phyloP scores from a whole-genome alignment of 2,888 invertebrate genomes.

The Calameuta filiformis region DNA sequence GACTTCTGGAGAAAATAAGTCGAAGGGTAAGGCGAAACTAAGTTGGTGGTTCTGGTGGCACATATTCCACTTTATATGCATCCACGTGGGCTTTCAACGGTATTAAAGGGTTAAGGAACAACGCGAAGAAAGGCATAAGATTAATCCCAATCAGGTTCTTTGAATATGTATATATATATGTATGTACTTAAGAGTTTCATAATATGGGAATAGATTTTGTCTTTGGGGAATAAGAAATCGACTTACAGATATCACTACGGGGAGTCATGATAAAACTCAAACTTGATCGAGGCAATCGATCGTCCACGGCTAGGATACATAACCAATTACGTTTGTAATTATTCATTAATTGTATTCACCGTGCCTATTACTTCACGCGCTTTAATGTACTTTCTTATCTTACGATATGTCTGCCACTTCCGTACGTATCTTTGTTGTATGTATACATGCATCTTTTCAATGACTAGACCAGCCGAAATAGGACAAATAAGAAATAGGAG shows the following conservation, averaged over 20 bases:
- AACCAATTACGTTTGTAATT: slow-evolving; percentile 23
- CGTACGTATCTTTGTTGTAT: background rate
- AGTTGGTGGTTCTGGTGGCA: background rate
- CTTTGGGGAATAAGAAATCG: background rate
- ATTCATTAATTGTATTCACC: slow-evolving; percentile 16
- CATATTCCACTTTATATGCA: background rate
- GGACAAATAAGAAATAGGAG: slow-evolving; percentile 6
- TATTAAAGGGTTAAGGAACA: background rate
- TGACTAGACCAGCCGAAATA: slow-evolving; percentile 46
- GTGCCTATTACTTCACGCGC: slow-evolving; percentile 18
- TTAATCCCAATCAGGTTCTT: background rate
- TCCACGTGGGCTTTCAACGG: background rate
- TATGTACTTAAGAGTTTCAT: background rate
- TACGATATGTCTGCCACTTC: background rate
- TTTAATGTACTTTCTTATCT: slow-evolving; percentile 45
- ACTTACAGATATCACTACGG: background rate
- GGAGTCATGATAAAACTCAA: background rate
- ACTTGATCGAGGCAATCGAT: background rate
- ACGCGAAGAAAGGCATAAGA: background rate
- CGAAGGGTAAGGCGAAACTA: background rate
- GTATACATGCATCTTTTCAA: slow-evolving; percentile 28
- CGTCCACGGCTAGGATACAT: slow-evolving; percentile 3
- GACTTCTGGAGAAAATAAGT: slow-evolving; percentile 1
- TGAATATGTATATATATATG: background rate
- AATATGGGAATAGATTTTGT: background rate